Evolutionary conservation across 2,113 vertebrate genomes (phyloP).

Genomic region (Seriola rivoliana): DNA sequence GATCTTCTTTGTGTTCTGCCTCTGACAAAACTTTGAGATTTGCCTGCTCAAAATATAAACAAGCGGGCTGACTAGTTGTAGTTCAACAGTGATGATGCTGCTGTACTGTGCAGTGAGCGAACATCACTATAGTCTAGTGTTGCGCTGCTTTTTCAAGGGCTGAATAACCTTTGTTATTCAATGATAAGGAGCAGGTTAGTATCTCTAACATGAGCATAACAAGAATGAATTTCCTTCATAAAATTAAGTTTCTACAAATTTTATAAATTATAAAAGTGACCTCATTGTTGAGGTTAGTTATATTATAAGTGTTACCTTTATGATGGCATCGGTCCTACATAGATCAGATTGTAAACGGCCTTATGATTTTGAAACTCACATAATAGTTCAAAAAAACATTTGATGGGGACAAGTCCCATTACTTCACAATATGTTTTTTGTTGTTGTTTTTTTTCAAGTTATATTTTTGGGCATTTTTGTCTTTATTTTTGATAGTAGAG

Average conservation of each 20-base stretch:
- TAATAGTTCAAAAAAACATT: not conserved
- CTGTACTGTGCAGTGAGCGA: not conserved
- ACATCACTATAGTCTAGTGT: not conserved
- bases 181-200: not conserved
- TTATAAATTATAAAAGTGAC: too few species aligned
- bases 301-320: too few species aligned
- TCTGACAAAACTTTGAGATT: not conserved
- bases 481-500: too few species aligned
- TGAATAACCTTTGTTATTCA: not conserved
- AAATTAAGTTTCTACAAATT: too few species aligned
- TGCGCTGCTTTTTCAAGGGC: not conserved
- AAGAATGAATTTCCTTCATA: too few species aligned
- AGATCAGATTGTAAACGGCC: not conserved
- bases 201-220: not conserved
- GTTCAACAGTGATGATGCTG: not conserved
- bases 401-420: too few species aligned
- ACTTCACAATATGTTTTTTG: not conserved
- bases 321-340: too few species aligned
- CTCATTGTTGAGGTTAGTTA: too few species aligned
- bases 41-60: slow-evolving; percentile 24
- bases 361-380: not conserved
- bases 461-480: too few species aligned
- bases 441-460: too few species aligned
- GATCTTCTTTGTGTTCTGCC: not conserved
- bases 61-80: not conserved